These are phyloP conservation scores for Borostomias antarcticus DNA, from an alignment of 2,797 vertebrate species.

Conservation along the genomic window DNA sequence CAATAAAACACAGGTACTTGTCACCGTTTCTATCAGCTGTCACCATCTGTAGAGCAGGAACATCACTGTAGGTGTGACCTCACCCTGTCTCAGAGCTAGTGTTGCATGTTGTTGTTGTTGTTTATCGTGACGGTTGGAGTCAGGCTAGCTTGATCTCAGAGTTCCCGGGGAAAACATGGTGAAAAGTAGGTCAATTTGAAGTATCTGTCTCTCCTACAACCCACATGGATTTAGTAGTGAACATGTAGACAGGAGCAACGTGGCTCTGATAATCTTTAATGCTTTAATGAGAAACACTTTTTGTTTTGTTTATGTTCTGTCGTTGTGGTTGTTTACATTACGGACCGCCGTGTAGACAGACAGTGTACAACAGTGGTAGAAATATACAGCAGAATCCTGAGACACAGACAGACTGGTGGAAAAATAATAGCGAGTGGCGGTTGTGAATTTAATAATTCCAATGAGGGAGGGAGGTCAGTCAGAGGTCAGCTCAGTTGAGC, in stretches of 20 bases:
- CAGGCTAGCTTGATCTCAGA: not conserved
- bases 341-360: not conserved
- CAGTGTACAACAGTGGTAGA: constrained; percentile 3
- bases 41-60: too few relatives aligned
- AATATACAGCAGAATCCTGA: constrained; percentile 2
- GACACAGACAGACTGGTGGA: constrained; percentile 16
- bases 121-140: not conserved
- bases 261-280: constrained; percentile 4
- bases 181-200: not conserved
- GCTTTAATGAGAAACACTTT: constrained; percentile 3
- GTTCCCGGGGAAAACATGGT: not conserved
- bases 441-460: constrained; percentile 21
- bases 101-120: too few relatives aligned
- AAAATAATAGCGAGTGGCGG: constrained; percentile 6
- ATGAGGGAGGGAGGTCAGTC: not conserved
- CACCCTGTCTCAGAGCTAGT: too few relatives aligned
- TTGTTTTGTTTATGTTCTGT: not conserved
- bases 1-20: too few relatives aligned
- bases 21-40: too few relatives aligned
- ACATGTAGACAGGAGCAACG: not conserved
- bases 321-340: not conserved
- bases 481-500: constrained; percentile 45
- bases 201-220: too few relatives aligned
- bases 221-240: not conserved
- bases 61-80: too few relatives aligned